Evolutionary conservation across 1,140 invertebrate genomes (phyloP), one percentile per base, ranked within the genome.

Genomic region (Drosophila ogumai): DNA sequence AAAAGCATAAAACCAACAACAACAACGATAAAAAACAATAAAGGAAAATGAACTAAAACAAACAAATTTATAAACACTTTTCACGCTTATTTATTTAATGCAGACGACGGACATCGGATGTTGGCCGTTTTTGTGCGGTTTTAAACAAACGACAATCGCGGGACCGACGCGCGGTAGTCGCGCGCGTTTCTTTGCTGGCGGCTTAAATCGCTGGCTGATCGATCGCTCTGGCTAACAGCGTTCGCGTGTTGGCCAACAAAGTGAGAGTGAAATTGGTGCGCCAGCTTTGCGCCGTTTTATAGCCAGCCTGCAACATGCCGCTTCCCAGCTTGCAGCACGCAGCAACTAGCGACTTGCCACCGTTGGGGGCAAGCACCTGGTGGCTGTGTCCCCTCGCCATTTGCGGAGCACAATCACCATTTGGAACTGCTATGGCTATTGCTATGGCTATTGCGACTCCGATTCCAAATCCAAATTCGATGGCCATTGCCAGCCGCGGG

Each of bases 261-360:
- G 84, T 88, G 81, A 88, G 84, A 88, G 84, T 88, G 84, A 88
- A 88, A 88, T 88, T 69, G 76, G 61, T 81, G 79, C 34, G 36
- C 52, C 73, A 64, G 43, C 55, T 36, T 44, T 44, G 49, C 50
- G 63, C 41, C 85, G 65, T 88, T 88, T 88, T 88, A 88, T 88
- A 88, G 65, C 19, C 52, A 25, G 36, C 49, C 34, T 43, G n/a
- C 40, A 61, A 58, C 64, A 25, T 15, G 79, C 79, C 19, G 12
- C 74, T 32, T 61, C 63, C 59, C 36, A 63, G 49, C 58, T 25
- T 9, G 71, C 59, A 43, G 49, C 75, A 44, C 12, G 60, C 50
- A 46, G 52, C 54, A 61, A 43, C 50, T 57, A n/a, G 71, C 63
- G 52, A 63, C 54, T 64, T 78, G 75, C 58, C 57, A 60, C 49